Evolutionary conservation across 2,797 vertebrate species (phyloP).

Genomic region (Cynopterus sphinx): DNA sequence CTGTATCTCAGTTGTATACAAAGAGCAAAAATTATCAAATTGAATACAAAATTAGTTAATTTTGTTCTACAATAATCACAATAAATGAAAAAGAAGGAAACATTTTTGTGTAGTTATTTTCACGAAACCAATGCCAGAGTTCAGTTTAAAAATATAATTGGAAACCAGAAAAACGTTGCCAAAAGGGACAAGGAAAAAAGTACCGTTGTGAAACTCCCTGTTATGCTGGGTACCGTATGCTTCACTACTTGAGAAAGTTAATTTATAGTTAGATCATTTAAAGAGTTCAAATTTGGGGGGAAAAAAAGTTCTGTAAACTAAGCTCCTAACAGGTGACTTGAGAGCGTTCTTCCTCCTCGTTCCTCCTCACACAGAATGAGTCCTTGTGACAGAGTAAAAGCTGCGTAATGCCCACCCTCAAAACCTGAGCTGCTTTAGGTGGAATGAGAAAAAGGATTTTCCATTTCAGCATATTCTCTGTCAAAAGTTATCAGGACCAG

Average conservation of each 20-base stretch:
- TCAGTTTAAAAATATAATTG: neutral
- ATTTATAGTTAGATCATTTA: neutral
- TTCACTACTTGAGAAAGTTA: neutral
- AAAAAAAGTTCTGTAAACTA: neutral
- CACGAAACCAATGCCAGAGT: neutral
- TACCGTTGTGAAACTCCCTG: neutral
- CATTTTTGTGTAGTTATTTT: conserved; percentile 16
- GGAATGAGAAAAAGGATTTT: conserved; percentile 22
- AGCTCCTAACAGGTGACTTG: neutral
- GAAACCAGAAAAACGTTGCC: neutral
- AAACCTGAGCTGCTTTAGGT: conserved; percentile 10
- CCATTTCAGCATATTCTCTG: neutral
- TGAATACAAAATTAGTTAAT: neutral
- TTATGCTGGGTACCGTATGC: too few relatives aligned
- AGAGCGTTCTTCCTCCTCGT: neutral
- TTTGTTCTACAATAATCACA: neutral
- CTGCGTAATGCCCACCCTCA: neutral
- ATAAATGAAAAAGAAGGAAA: neutral
- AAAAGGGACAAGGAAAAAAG: neutral
- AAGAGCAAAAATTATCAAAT: neutral
- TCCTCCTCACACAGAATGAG: neutral
- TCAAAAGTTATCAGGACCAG: conserved; percentile 2
- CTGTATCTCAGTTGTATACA: neutral
- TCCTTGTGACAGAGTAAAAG: neutral
- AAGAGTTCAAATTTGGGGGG: neutral